These are phyloP conservation scores for Lasioglossum baleicum DNA, from an alignment of 1,140 invertebrate genomes.

Conservation along the genomic window DNA sequence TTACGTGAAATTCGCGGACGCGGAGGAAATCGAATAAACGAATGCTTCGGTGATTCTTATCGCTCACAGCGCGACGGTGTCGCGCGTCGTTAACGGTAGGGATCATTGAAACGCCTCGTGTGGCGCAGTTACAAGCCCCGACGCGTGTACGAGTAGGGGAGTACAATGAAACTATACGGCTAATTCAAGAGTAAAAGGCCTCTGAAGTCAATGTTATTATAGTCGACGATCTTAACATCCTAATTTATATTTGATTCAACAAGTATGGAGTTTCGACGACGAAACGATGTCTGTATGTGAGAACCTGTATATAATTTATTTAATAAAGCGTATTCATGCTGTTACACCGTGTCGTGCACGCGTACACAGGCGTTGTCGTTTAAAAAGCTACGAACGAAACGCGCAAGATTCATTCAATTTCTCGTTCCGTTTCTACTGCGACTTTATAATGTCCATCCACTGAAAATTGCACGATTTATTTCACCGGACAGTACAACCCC, in stretches of 20 bases:
- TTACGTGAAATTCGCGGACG: too few relatives aligned
- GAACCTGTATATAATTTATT: constrained; percentile 77
- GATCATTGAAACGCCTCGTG: not conserved
- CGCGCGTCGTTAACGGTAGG: not conserved
- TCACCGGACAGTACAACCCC: too few relatives aligned
- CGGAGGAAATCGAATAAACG: too few relatives aligned
- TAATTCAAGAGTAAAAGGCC: constrained; percentile 73
- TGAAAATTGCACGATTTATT: too few relatives aligned
- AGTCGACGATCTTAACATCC: constrained; percentile 73
- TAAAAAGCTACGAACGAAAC: too few relatives aligned
- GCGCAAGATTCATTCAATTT: too few relatives aligned
- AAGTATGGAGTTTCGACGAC: constrained; percentile 71
- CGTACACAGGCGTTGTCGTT: not conserved
- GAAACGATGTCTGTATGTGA: constrained; percentile 67
- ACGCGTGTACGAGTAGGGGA: not conserved
- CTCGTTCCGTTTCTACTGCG: too few relatives aligned
- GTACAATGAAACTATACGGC: constrained; percentile 49
- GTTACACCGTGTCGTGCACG: constrained; percentile 1
- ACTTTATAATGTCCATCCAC: too few relatives aligned
- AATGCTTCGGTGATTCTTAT: not conserved
- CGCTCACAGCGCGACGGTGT: not conserved
- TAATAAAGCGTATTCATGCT: constrained; percentile 74
- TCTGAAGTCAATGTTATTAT: constrained; percentile 78
- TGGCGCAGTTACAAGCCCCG: not conserved
- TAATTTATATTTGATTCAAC: constrained; percentile 75